Base-by-base conservation (phyloP, 2,888 invertebrate species). In the Sphecodes monilicornis region DNA sequence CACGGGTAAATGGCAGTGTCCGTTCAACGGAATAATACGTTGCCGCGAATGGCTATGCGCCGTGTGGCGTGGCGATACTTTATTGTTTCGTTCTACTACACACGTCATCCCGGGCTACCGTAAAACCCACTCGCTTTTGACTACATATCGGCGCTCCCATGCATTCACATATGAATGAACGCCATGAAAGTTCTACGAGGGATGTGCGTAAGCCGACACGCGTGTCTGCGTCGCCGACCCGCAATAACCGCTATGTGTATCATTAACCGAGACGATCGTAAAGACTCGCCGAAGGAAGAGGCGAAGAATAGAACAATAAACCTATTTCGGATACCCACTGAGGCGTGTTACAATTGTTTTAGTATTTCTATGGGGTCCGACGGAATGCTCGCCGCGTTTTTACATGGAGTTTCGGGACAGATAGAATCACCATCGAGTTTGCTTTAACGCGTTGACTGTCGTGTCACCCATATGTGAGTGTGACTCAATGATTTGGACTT, bases 121-220 rank as follows among this genome's bases (percentile, higher is more conserved):
- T 80, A 79, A 86, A 83, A 66, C 90, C 90, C 89, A 90, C 90
- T 81, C 86, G 75, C 70, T 54, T 82, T 82, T 78, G 76, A 83
- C 68, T 77, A n/a, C n/a, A n/a, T n/a, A 88, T 88, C 80, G 86
- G 79, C 84, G 84, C 80, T 85, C 86, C 82, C 82, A 81, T 86
- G 82, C 80, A 81, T 77, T 81, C 73, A 29, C 29, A 74, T 69
- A 66, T 80, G 87, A 87, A 90, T 90, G 85, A 85, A 85, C 88
- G 81, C 83, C 86, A 81, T 80, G 86, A 87, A 86, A 79, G 69
- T 64, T 64, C 64, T 54, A 76, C 85, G 84, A 85, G 84, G 86
- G 90, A 92, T 86, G 87, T 69, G 74, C 80, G 80, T 80, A 86
- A 86, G 78, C 86, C 78, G 76, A 78, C 72, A 46, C 43, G 66